A percentile compares a stretch with the other conserved stretches of the same genome.
Evolutionary conservation across 2,888 invertebrate genomes (phyloP).

Genomic region (Eremobia ochroleuca): DNA sequence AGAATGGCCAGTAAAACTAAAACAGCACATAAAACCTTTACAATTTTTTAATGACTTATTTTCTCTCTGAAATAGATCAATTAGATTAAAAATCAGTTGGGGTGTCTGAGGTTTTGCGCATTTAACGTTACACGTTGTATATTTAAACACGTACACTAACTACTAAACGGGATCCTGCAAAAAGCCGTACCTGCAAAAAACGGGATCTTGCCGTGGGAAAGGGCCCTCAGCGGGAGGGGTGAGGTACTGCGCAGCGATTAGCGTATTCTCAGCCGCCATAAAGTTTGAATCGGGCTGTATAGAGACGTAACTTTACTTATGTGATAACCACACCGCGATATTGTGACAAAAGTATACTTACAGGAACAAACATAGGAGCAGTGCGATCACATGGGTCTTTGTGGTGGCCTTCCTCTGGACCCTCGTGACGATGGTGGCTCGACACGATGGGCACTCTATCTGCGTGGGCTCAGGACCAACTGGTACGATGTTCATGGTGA

Average conservation of each 20-base stretch:
- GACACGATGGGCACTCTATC: constrained; percentile 89
- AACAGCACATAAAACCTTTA: too few species aligned
- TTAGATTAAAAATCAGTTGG: too few species aligned
- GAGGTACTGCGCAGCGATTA: neutral
- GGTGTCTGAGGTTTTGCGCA: too few species aligned
- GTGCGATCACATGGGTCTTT: constrained; percentile 90
- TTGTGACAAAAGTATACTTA: constrained; percentile 60
- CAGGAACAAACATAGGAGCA: constrained; percentile 80
- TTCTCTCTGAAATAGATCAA: too few species aligned
- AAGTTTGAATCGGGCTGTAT: neutral
- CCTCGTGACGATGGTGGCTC: constrained; percentile 84
- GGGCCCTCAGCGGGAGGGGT: too few species aligned
- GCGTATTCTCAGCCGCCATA: neutral
- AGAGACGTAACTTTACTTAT: neutral
- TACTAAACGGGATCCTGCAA: too few species aligned
- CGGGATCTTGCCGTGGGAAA: too few species aligned
- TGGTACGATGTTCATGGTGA: constrained; percentile 68
- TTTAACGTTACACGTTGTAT: too few species aligned
- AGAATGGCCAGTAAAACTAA: too few species aligned
- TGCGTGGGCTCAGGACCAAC: constrained; percentile 88
- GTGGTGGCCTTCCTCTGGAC: constrained; percentile 86
- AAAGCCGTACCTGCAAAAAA: too few species aligned
- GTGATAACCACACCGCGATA: neutral
- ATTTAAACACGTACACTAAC: too few species aligned
- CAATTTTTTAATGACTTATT: too few species aligned